These are phyloP conservation scores for Aythya baeri DNA, from an alignment of 2,113 vertebrate species.

Conservation along the genomic window DNA sequence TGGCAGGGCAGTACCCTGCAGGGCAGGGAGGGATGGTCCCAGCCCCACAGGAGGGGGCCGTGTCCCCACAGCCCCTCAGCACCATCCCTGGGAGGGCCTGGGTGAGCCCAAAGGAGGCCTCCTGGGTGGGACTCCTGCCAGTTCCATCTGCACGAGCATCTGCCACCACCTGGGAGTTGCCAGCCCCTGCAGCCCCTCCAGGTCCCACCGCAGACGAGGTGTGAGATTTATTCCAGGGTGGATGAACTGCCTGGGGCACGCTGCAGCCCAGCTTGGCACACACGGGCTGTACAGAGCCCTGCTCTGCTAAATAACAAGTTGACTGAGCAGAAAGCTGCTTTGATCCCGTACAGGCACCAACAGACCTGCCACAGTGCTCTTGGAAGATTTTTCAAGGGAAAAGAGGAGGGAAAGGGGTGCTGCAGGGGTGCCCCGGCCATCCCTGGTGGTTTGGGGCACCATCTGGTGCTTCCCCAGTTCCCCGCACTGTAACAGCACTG, in stretches of 20 bases:
- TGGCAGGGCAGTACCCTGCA: neutral
- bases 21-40: neutral
- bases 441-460: neutral
- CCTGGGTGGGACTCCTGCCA: neutral
- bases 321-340: slow-evolving; percentile 10
- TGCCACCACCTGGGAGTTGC: slow-evolving; percentile 24
- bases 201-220: neutral
- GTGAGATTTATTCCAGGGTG: slow-evolving; percentile 8
- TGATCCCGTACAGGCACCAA: neutral
- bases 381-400: neutral
- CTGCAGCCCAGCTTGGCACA: neutral
- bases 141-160: slow-evolving; percentile 14
- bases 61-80: neutral
- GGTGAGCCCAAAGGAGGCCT: neutral
- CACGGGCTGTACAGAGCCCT: neutral
- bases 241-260: neutral
- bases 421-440: fast-evolving
- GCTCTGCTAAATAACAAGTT: neutral
- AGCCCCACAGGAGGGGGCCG: neutral
- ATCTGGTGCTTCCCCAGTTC: neutral
- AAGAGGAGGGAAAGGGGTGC: neutral
- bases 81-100: neutral
- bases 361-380: neutral
- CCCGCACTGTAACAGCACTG: fast-evolving
- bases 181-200: neutral